Evolutionary conservation across 1,140 invertebrate genomes (phyloP).

Genomic region (Trichonephila inaurata): DNA sequence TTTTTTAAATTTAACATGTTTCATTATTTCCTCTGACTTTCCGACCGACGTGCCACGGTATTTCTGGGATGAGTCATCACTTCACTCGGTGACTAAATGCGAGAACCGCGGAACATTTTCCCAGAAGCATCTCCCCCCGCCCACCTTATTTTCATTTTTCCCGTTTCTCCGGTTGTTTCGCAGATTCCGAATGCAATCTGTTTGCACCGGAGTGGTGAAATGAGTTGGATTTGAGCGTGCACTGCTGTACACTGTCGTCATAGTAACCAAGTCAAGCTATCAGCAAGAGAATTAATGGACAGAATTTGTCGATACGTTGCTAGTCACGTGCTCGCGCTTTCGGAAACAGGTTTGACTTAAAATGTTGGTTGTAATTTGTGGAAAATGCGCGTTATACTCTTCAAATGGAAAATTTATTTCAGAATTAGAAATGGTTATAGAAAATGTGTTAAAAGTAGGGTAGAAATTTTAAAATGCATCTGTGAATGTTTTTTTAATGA

Average conservation of each 20-base stretch:
- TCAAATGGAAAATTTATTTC: too few species aligned
- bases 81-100: background rate
- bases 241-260: background rate
- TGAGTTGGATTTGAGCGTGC: background rate
- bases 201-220: background rate
- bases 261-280: background rate
- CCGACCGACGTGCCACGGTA: too few species aligned
- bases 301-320: background rate
- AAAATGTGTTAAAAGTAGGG: too few species aligned
- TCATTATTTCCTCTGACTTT: too few species aligned
- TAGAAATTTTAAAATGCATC: too few species aligned
- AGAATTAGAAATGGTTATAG: too few species aligned
- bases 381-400: too few species aligned
- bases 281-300: constrained; percentile 2
- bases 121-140: background rate
- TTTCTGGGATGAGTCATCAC: background rate
- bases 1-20: too few species aligned
- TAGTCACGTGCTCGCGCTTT: background rate
- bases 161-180: background rate
- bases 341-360: background rate
- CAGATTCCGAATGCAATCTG: too few species aligned
- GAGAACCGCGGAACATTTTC: background rate
- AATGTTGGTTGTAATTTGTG: background rate
- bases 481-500: too few species aligned
- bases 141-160: background rate